Percentiles rank a stretch among this genome's conserved stretches.
Conservation (phyloP, 1,140 invertebrate genomes). For the Stenopsyche tienmushanensis region DNA sequence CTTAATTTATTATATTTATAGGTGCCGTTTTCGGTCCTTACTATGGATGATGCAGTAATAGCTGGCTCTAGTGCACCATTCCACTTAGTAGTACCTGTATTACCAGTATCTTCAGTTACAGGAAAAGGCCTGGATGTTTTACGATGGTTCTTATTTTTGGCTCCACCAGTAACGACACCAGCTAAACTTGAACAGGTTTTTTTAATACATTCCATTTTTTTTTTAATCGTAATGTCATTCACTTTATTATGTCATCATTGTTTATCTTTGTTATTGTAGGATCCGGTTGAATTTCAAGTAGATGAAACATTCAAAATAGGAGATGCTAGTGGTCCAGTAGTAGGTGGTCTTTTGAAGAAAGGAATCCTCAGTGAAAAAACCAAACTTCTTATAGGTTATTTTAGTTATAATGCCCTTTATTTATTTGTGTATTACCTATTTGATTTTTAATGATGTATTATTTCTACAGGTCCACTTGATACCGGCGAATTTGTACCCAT, state of each 20-base stretch:
- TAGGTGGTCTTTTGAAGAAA: slow-evolving; percentile 82
- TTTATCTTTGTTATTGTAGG: slow-evolving; percentile 50
- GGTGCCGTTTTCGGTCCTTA: slow-evolving; percentile 66
- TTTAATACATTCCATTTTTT: slow-evolving; percentile 5
- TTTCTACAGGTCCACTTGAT: slow-evolving; percentile 73
- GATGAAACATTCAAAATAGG: slow-evolving; percentile 89
- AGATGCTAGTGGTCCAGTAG: slow-evolving; percentile 73
- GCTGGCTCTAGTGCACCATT: slow-evolving; percentile 63
- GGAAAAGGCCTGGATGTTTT: slow-evolving; percentile 81
- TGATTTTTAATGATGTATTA: slow-evolving; percentile 39
- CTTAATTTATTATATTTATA: slow-evolving; percentile 8
- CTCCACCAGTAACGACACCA: slow-evolving; percentile 69
- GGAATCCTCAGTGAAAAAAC: slow-evolving; percentile 86
- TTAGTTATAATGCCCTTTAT: background rate
- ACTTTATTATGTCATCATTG: background rate
- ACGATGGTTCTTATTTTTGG: slow-evolving; percentile 67
- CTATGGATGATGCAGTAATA: slow-evolving; percentile 71
- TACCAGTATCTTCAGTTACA: slow-evolving; percentile 92
- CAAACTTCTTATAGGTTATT: slow-evolving; percentile 65
- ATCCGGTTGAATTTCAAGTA: slow-evolving; percentile 85
- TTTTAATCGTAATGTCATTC: slow-evolving; percentile 2
- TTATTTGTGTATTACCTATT: background rate
- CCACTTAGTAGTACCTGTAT: slow-evolving; percentile 79
- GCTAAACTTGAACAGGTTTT: slow-evolving; percentile 66
- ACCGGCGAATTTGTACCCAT: slow-evolving; percentile 80